A percentile compares a stretch with the other conserved stretches of the same genome.
Evolutionary conservation across 1,140 invertebrate genomes (phyloP).

Genomic region (Apis florea): DNA sequence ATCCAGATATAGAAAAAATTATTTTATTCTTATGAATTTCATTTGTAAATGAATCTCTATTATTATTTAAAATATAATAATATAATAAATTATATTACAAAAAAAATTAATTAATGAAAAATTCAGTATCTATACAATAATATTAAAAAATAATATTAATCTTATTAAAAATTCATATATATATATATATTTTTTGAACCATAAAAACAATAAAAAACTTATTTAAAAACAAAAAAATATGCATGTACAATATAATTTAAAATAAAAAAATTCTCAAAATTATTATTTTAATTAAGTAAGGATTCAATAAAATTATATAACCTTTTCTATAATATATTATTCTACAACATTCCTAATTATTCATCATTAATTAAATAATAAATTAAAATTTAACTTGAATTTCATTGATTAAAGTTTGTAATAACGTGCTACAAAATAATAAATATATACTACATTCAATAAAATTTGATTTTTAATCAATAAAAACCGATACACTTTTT

Average conservation of each 20-base stretch:
- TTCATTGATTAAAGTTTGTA: background rate
- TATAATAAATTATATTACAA: too few relatives aligned
- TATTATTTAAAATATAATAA: background rate
- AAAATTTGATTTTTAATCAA: background rate
- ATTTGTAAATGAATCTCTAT: too few relatives aligned
- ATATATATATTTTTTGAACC: too few relatives aligned
- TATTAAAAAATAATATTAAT: background rate
- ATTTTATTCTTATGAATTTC: too few relatives aligned
- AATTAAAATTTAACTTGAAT: background rate
- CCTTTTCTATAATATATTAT: background rate
- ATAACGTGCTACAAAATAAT: background rate
- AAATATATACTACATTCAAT: background rate
- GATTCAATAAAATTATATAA: conserved; percentile 15
- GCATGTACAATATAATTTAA: background rate
- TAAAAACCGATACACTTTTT: background rate
- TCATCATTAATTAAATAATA: background rate
- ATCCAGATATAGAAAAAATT: too few relatives aligned
- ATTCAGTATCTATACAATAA: background rate
- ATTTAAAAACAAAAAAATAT: background rate
- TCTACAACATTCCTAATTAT: too few relatives aligned
- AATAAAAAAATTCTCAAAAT: background rate
- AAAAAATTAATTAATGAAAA: background rate
- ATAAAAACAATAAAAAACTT: background rate
- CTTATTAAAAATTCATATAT: background rate
- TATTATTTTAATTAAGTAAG: background rate